Percentiles rank a stretch among this genome's conserved stretches.
Conservation (phyloP, 2,888 invertebrate genomes). For the Cancer borealis region DNA sequence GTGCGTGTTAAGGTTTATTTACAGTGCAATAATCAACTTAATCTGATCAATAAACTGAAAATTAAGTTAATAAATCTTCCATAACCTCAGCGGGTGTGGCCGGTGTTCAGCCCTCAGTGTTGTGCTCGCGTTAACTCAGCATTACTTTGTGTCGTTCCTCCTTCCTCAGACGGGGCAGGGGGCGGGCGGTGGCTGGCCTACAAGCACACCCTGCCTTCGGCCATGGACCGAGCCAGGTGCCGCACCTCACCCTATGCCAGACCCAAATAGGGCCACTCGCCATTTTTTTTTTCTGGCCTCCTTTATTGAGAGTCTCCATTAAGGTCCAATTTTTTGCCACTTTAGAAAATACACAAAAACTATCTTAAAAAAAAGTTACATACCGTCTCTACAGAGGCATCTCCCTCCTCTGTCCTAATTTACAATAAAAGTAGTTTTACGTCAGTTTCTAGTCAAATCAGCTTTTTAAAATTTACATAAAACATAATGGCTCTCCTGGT, state of each 20-base stretch:
- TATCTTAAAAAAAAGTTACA: slow-evolving; percentile 22
- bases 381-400: neutral
- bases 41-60: neutral
- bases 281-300: neutral
- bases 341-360: slow-evolving; percentile 17
- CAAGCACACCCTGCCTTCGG: slow-evolving; percentile 73
- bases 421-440: neutral
- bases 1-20: neutral
- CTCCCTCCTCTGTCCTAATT: slow-evolving; percentile 7
- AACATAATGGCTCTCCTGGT: neutral
- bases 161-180: slow-evolving; percentile 73
- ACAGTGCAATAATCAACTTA: neutral
- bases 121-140: slow-evolving; percentile 65
- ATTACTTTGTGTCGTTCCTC: slow-evolving; percentile 46
- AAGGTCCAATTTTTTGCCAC: slow-evolving; percentile 66
- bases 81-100: neutral
- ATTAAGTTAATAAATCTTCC: neutral
- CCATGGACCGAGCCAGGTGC: slow-evolving; percentile 71
- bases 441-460: slow-evolving; percentile 17
- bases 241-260: slow-evolving; percentile 74
- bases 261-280: slow-evolving; percentile 60
- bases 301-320: neutral
- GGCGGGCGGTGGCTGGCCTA: slow-evolving; percentile 70
- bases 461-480: neutral
- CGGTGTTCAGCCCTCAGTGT: slow-evolving; percentile 37